Conservation (phyloP, 2,113 vertebrate species). For the Progne subis region DNA sequence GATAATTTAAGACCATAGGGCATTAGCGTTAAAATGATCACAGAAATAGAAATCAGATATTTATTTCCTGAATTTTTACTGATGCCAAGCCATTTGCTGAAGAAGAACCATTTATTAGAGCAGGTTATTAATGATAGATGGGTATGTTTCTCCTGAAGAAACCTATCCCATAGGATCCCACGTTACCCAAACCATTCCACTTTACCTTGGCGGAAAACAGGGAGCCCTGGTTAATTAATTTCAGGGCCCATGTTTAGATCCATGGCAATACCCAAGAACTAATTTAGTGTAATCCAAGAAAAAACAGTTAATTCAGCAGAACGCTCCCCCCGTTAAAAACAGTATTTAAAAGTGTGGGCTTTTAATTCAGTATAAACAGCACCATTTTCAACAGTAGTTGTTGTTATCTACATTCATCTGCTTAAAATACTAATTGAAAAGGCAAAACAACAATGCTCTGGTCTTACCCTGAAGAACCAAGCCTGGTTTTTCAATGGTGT, state of each 20-base stretch:
- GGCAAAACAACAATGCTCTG: not conserved
- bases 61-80: not conserved
- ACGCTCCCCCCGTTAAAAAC: not conserved
- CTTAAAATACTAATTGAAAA: not conserved
- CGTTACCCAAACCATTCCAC: not conserved
- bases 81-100: not conserved
- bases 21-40: not conserved
- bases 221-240: not conserved
- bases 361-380: not conserved
- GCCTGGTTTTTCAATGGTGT: slow-evolving; percentile 79
- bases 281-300: not conserved
- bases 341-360: not conserved
- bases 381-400: not conserved
- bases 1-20: not conserved
- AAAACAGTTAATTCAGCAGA: not conserved
- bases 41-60: not conserved
- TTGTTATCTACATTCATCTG: not conserved
- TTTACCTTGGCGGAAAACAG: not conserved
- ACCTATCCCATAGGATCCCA: not conserved
- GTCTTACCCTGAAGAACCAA: slow-evolving; percentile 82
- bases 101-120: not conserved
- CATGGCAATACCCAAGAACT: not conserved
- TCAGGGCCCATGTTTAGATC: not conserved
- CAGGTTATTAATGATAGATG: not conserved
- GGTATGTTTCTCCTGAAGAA: not conserved